These are phyloP conservation scores for Agelas oroides DNA, from an alignment of 37 sponge, comb jelly and placozoan species.

Conservation along the genomic window DNA sequence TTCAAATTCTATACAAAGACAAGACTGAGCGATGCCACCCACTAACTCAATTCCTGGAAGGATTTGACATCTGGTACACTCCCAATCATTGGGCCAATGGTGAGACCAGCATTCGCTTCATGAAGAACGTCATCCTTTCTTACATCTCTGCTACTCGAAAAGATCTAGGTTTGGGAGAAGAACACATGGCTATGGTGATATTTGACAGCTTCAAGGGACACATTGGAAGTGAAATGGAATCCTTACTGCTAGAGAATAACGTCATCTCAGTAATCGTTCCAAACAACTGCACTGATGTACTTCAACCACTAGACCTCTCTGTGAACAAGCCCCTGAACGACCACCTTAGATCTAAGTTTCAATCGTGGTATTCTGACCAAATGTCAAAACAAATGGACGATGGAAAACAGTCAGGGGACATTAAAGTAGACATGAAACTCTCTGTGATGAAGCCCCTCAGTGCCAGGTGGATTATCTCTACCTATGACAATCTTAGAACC, in stretches of 20 bases:
- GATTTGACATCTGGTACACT: too few species aligned
- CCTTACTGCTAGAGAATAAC: background rate
- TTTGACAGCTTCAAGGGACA: constrained; percentile 42
- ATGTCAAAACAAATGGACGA: background rate
- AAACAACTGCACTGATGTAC: constrained; percentile 2
- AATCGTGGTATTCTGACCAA: background rate
- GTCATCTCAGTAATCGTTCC: background rate
- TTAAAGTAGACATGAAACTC: background rate
- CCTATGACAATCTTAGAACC: background rate
- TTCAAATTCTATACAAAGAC: too few species aligned
- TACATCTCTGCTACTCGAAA: constrained; percentile 5
- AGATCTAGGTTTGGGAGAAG: too few species aligned
- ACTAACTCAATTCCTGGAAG: too few species aligned
- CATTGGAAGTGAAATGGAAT: too few species aligned
- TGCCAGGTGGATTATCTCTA: background rate
- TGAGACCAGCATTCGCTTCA: constrained; percentile 33
- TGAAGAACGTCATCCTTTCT: constrained; percentile 38
- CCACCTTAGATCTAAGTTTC: background rate
- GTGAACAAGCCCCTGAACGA: too few species aligned
- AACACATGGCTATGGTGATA: constrained; percentile 14
- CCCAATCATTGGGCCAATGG: constrained; percentile 31
- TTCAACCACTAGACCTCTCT: too few species aligned
- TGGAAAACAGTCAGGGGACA: background rate
- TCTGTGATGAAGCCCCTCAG: background rate
- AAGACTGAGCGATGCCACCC: too few species aligned